Conservation (phyloP, 2,888 invertebrate genomes). For the Stenodema calcarata region DNA sequence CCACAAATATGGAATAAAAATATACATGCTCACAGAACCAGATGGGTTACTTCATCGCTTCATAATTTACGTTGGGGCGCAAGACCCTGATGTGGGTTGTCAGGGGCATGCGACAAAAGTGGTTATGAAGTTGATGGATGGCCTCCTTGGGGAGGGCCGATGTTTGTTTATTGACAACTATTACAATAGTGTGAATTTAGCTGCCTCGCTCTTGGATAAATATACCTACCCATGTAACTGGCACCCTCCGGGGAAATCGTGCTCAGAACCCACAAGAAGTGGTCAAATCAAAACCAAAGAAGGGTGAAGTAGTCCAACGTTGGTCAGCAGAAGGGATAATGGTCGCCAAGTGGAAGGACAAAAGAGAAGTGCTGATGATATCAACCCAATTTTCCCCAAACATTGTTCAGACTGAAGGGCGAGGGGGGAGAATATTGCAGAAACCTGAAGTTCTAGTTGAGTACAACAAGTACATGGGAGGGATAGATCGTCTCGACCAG, state of each 20-base stretch:
- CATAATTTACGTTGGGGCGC: conserved; percentile 56
- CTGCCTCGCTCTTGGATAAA: conserved; percentile 3
- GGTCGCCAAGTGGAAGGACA: conserved; percentile 34
- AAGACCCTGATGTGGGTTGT: conserved; percentile 52
- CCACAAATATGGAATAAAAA: conserved; percentile 55
- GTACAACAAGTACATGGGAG: conserved; percentile 22
- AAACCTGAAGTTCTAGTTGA: neutral
- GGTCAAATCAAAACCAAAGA: conserved; percentile 26
- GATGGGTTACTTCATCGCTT: conserved; percentile 58
- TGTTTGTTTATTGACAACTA: conserved; percentile 37
- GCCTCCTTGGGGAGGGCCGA: conserved; percentile 32
- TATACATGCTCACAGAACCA: conserved; percentile 60
- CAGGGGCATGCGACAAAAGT: neutral
- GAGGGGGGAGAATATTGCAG: neutral
- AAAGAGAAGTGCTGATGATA: neutral
- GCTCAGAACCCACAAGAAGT: neutral
- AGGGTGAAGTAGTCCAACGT: conserved; percentile 27
- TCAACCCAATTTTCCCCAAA: neutral
- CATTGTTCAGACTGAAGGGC: neutral
- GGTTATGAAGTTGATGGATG: conserved; percentile 18
- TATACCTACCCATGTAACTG: conserved; percentile 41
- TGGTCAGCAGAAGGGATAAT: neutral
- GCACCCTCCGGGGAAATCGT: neutral
- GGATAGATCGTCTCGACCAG: conserved; percentile 44
- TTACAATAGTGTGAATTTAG: conserved; percentile 36